phyloP scores from a whole-genome alignment of 1,140 invertebrate species.

The Rhagoletis zephyria region DNA sequence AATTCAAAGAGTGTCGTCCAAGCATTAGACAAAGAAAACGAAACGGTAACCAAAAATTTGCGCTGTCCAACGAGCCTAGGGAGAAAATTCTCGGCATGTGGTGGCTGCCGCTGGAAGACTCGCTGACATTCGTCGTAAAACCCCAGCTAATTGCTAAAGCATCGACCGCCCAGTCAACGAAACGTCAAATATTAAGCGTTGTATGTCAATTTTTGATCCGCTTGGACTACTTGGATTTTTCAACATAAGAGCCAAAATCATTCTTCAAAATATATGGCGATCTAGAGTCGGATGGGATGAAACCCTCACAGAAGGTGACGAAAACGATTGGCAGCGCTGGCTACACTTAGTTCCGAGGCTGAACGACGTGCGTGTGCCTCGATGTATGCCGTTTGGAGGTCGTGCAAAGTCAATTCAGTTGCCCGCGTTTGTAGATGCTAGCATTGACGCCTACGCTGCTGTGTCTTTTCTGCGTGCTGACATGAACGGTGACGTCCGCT shows the following conservation, averaged over 20 bases:
- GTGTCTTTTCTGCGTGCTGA: background rate
- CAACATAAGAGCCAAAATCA: conserved; percentile 61
- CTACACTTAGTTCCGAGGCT: background rate
- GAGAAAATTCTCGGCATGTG: conserved; percentile 45
- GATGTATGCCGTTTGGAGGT: background rate
- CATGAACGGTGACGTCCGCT: background rate
- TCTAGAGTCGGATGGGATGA: conserved; percentile 55
- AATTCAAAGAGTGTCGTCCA: conserved; percentile 4
- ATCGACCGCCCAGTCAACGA: conserved; percentile 34
- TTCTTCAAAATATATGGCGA: conserved; percentile 64
- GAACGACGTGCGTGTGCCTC: conserved; percentile 29
- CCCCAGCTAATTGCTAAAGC: background rate
- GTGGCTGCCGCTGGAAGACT: conserved; percentile 18
- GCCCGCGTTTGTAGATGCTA: conserved; percentile 48
- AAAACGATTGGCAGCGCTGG: background rate
- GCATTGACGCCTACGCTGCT: conserved; percentile 39
- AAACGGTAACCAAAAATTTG: background rate
- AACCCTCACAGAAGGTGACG: background rate
- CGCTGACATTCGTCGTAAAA: background rate
- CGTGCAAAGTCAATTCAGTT: conserved; percentile 29
- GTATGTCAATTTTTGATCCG: conserved; percentile 64
- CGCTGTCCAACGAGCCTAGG: background rate
- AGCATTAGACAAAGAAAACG: background rate
- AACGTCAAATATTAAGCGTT: conserved; percentile 55
- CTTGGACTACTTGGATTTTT: conserved; percentile 63